Evolutionary conservation across 2,888 invertebrate genomes (phyloP), one percentile per base, ranked within the genome.

Genomic region (Protophormia terraenovae): DNA sequence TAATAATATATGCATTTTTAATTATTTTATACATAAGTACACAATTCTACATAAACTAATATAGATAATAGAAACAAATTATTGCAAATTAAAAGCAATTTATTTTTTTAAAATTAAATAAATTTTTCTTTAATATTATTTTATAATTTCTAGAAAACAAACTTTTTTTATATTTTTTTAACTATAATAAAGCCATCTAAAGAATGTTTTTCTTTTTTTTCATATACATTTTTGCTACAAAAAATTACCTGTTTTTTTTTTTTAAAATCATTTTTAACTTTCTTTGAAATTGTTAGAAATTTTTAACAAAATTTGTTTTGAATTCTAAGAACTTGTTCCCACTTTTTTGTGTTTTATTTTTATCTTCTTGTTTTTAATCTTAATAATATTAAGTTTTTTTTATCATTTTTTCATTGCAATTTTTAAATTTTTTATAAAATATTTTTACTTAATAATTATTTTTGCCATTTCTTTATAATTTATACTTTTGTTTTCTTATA

Each of bases 241-340:
- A n/a, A n/a, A n/a, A n/a, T n/a, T n/a, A 64, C 58, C 27, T 83
- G 35, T 29, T 67, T 72, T 27, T 24, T 58, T 60, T 12, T 45
- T 76, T 24, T n/a, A n/a, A n/a, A 19, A 24, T 58, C 29, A 4
- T 38, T 35, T 75, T 69, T 16, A 64, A 41, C 22, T 55, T 69
- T 64, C 16, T 76, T 73, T 66, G 72, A 75, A 75, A 79, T 60
- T 66, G 5, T 60, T 45, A 32, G 35, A 29, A 35, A 72, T 22
- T 64, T 19, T 60, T 67, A 53, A 22, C 41, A 69, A n/a, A n/a
- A n/a, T n/a, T 67, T 55, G 45, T 66, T 79, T 80, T 75, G 80
- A 69, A 84, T 84, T 81, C 84, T 84, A 77, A 38, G 85, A 85
- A 82, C 35, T 86, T 83, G 83, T 83, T 83, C 83, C 83, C 83